These are phyloP conservation scores for Oconnorella tubifera DNA, from an alignment of 2,888 invertebrate species.

Conservation along the genomic window DNA sequence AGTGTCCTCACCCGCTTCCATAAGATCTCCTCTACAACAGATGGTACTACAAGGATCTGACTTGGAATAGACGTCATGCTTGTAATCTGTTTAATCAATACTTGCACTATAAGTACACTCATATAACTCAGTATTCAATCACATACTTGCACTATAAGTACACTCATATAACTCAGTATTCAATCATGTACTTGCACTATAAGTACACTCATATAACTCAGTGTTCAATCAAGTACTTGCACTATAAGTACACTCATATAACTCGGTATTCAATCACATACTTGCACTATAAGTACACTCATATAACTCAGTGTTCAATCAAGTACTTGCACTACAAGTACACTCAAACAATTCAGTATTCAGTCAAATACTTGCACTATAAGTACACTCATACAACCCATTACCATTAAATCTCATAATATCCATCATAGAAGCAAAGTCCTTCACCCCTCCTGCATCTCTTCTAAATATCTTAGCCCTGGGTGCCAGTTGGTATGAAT, in stretches of 20 bases:
- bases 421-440: constrained; percentile 44
- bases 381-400: constrained; percentile 7
- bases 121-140: background rate
- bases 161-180: no score
- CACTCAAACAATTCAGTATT: constrained; percentile 6
- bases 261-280: no score
- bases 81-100: constrained; percentile 42
- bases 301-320: constrained; percentile 14
- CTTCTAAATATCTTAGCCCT: constrained; percentile 55
- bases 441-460: constrained; percentile 45
- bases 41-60: constrained; percentile 47
- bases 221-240: no score
- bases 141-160: background rate
- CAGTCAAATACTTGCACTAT: background rate
- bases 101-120: background rate
- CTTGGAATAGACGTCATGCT: constrained; percentile 48
- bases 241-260: background rate
- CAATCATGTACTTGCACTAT: background rate
- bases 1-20: constrained; percentile 6
- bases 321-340: background rate
- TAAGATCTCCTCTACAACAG: constrained; percentile 51
- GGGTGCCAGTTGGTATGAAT: constrained; percentile 51
- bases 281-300: background rate
- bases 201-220: constrained; percentile 6
- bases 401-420: constrained; percentile 55